These are phyloP conservation scores for Tragelaphus scriptus DNA, from an alignment of 2,113 vertebrate genomes.

Conservation along the genomic window DNA sequence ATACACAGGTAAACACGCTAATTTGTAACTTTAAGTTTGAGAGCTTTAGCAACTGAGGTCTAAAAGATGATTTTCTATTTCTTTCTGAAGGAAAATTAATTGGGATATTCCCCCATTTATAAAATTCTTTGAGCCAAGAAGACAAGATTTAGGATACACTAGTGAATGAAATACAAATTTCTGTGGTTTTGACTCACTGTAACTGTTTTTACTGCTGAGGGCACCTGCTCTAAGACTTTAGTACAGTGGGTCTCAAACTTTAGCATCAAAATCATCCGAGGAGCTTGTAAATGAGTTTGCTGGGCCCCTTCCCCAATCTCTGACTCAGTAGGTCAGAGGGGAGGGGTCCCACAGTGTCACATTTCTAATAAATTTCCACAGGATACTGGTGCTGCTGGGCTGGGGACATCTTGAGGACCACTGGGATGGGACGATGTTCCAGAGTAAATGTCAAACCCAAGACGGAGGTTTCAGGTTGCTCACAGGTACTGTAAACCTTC, in stretches of 20 bases:
- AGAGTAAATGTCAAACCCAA: neutral
- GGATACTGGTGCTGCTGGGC: neutral
- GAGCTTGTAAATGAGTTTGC: neutral
- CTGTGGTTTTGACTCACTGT: neutral
- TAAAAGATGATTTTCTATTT: neutral
- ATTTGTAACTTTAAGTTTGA: neutral
- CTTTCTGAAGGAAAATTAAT: neutral
- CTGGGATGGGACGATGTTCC: neutral
- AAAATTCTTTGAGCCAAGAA: neutral
- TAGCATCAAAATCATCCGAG: neutral
- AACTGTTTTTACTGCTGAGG: neutral
- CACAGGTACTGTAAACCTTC: no score
- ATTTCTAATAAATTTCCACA: neutral
- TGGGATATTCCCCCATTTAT: neutral
- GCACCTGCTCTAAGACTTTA: neutral
- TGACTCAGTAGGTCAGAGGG: neutral
- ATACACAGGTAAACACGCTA: neutral
- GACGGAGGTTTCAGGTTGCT: neutral
- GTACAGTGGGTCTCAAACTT: neutral
- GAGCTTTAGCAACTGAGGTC: neutral
- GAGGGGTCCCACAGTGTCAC: neutral
- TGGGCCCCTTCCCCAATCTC: neutral
- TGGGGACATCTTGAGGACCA: neutral
- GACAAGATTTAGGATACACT: neutral
- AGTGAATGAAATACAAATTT: neutral